Base-by-base conservation (phyloP, 2,113 vertebrate species). In the Sigmodon hispidus region DNA sequence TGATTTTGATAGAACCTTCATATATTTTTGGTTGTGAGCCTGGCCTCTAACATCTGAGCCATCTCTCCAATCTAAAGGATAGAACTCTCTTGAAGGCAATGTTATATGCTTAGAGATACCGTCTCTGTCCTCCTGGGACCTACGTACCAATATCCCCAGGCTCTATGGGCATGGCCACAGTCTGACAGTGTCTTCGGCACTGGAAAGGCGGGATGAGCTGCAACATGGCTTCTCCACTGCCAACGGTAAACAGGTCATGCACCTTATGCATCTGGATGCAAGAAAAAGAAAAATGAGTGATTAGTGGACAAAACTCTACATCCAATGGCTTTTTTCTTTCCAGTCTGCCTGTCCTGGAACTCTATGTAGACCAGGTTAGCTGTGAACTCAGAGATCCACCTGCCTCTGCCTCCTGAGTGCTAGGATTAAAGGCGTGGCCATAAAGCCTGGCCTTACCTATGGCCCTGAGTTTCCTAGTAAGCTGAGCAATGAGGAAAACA, bases 81-180 rank as follows among this genome's bases (percentile, higher is more conserved):
- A 84, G 65, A 96, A 59, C 24, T 7, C 86, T 36, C 63, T 24
- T n/a, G 61, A 94, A 93, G 65, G 50, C 29, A 52, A 8, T 59
- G 55, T 61, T 48, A 57, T 87, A 89, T 88, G 69, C 40, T 92
- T 57, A 76, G 69, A 65, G 59, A 86, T 61, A 61, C 19, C 77
- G 87, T 89, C 65, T 57, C 63, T 90, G 52, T 92, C 91, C 50
- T 11, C 40, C 11, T 1, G 36, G 26, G 50, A 43, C 0, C 24
- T 81, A 97, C 98, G 89, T 98, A 99, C 98, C 98, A 22, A 99
- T 3, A 94, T 99, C 98, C 13, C 98, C 98, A 7, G 98, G 96
- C 91, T 98, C 98, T 57, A 99, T 83, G 0, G 98, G 98, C 96
- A 98, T 87, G 15, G 92, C 96, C 96, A 98, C 76, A 0, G 59